Evolutionary conservation across 2,113 vertebrate genomes (phyloP).

Genomic region (Potamarius usumacintae): DNA sequence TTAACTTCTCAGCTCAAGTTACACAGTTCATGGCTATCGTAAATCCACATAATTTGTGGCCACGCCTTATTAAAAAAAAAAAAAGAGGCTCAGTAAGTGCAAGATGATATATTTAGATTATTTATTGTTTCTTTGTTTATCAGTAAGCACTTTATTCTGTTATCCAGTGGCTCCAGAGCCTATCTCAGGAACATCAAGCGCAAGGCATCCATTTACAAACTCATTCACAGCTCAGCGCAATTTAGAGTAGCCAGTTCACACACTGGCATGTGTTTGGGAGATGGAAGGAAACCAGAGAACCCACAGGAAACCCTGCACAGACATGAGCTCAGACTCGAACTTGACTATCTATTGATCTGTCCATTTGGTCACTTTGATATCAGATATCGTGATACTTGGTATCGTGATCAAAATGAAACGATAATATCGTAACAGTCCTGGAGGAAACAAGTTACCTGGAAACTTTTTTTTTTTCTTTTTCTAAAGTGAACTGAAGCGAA

Average conservation of each 20-base stretch:
- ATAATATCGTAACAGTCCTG: not conserved
- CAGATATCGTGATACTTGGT: not conserved
- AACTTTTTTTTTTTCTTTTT: not conserved
- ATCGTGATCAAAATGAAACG: not conserved
- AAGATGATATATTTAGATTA: no score
- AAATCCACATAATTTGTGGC: no score
- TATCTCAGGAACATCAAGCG: not conserved
- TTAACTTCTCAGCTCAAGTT: no score
- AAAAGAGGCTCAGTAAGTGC: no score
- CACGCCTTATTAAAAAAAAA: no score
- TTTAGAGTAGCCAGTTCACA: not conserved
- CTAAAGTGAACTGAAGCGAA: slow-evolving; percentile 50
- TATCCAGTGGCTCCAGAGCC: no score
- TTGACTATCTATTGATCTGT: not conserved
- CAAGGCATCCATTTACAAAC: not conserved
- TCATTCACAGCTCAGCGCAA: not conserved
- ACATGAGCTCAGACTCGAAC: not conserved
- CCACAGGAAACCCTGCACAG: not conserved
- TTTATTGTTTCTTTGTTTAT: not conserved
- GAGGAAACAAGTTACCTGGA: not conserved
- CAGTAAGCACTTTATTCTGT: not conserved
- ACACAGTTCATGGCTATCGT: no score
- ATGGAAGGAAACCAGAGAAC: not conserved
- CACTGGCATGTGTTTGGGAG: not conserved
- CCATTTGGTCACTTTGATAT: not conserved